Conservation (phyloP, 1,140 invertebrate genomes). For the Nasonia longicornis region DNA sequence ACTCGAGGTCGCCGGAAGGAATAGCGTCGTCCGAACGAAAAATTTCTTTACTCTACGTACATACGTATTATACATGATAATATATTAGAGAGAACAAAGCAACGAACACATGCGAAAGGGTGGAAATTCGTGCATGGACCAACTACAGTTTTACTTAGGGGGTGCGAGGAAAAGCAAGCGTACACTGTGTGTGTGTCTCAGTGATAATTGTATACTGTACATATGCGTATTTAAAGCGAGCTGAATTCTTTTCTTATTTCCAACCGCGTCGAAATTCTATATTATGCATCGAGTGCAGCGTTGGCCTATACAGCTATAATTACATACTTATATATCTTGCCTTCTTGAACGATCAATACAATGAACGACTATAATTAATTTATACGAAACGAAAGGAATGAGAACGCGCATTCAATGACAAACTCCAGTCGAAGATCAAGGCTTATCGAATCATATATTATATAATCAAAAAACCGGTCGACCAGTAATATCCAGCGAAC, state of each 20-base stretch:
- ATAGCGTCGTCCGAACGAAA: background rate
- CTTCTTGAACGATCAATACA: background rate
- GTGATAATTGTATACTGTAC: constrained; percentile 36
- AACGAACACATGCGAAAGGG: background rate
- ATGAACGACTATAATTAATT: no score
- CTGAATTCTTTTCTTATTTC: background rate
- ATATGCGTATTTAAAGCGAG: constrained; percentile 8
- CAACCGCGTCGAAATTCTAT: background rate
- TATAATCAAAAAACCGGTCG: background rate
- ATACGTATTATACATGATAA: background rate
- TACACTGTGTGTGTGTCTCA: constrained; percentile 42
- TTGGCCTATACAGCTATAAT: background rate
- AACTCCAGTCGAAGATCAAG: no score
- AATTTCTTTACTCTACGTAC: background rate
- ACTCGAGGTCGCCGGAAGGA: background rate
- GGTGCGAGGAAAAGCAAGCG: constrained; percentile 11
- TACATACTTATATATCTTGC: background rate
- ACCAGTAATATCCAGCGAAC: background rate
- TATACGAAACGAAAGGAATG: no score
- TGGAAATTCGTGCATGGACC: constrained; percentile 41
- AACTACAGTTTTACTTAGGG: constrained; percentile 11
- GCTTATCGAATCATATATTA: no score
- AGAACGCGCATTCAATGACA: no score
- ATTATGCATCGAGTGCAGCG: background rate
- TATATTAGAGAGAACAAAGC: background rate